Conservation (phyloP, 2,888 invertebrate species). For the Cephus pygmeus region DNA sequence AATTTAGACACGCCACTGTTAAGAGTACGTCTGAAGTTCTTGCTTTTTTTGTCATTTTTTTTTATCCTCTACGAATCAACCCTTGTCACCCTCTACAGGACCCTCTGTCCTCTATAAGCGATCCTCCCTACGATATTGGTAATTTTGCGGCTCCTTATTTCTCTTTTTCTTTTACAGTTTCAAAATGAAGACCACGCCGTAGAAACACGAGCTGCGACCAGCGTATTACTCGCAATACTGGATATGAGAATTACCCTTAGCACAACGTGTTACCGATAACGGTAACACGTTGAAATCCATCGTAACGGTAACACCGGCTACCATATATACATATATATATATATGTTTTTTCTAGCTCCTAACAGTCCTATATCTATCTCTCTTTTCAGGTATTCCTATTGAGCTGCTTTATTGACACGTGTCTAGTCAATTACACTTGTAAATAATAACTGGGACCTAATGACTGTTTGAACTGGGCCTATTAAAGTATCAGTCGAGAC, state of each 20-base stretch:
- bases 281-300: not conserved
- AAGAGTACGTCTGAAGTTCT: not conserved
- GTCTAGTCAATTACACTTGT: not conserved
- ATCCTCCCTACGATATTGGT: not conserved
- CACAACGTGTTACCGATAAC: not conserved
- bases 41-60: not conserved
- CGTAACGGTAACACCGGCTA: not conserved
- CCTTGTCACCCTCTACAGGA: not conserved
- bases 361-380: not conserved
- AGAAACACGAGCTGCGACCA: not conserved
- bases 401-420: not conserved
- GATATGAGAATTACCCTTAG: not conserved
- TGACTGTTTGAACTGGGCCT: not conserved
- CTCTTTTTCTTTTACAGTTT: not conserved
- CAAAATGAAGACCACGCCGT: not conserved
- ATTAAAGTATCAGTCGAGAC: not conserved
- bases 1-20: conserved; percentile 29
- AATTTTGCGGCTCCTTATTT: not conserved
- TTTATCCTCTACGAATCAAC: not conserved
- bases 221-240: not conserved
- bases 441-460: not conserved
- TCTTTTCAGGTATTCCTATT: not conserved
- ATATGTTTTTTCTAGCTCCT: not conserved
- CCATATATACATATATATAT: not conserved
- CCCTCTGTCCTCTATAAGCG: not conserved